Evolutionary conservation across 2,888 invertebrate genomes (phyloP).

Genomic region (Rhopalosiphum nymphaeae): DNA sequence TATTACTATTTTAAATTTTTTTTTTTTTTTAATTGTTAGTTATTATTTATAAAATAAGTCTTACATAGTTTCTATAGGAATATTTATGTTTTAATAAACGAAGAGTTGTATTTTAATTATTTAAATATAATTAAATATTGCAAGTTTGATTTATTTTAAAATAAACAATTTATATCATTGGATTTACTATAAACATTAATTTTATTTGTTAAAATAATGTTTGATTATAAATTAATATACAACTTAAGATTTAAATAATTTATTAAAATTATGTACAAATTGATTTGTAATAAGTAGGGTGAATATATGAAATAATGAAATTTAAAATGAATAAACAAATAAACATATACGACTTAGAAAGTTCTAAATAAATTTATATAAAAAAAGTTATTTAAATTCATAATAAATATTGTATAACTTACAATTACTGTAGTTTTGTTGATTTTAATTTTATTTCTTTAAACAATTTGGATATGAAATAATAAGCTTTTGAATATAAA

Average conservation of each 20-base stretch:
- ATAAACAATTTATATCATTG: not conserved
- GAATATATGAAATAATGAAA: too few relatives aligned
- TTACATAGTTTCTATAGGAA: too few relatives aligned
- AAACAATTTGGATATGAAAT: not conserved
- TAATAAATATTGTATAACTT: not conserved
- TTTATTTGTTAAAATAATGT: not conserved
- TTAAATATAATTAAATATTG: not conserved
- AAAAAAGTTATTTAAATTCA: not conserved
- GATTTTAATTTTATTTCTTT: not conserved
- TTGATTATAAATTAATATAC: not conserved
- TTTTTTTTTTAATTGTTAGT: not conserved
- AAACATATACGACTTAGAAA: not conserved
- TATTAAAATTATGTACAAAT: not conserved
- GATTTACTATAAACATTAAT: not conserved
- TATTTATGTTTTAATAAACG: not conserved
- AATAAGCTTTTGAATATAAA: not conserved
- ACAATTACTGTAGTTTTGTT: not conserved
- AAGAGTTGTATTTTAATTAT: not conserved
- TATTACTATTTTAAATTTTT: not conserved
- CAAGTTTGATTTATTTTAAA: not conserved
- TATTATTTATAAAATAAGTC: not conserved
- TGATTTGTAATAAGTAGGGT: not conserved
- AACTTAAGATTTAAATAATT: not conserved
- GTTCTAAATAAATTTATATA: not conserved
- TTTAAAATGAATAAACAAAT: too few relatives aligned